Evolutionary conservation across 2,888 invertebrate species (phyloP).

Genomic region (Hoplodrina ambigua): DNA sequence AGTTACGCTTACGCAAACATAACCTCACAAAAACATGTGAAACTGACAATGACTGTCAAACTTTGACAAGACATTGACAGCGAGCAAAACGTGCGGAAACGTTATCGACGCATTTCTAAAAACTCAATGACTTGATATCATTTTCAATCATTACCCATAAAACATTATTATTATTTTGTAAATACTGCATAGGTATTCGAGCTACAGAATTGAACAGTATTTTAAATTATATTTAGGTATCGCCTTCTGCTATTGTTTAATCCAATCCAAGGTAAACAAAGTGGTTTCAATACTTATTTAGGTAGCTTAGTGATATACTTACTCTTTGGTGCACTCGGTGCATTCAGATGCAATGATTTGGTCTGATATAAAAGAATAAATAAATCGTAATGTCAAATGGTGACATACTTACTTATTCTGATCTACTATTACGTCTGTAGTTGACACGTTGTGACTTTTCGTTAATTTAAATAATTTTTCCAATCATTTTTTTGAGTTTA

Average conservation of each 20-base stretch:
- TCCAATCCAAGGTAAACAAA: no score
- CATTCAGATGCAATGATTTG: background rate
- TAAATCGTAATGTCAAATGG: background rate
- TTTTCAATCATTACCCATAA: no score
- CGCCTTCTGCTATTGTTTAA: no score
- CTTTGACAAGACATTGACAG: conserved; percentile 1
- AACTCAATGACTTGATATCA: no score
- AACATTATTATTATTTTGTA: no score
- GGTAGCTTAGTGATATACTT: no score
- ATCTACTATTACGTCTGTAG: background rate
- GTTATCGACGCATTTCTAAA: background rate
- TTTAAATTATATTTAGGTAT: no score
- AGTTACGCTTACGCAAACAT: conserved; percentile 66
- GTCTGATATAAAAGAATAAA: conserved; percentile 19
- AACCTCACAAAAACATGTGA: conserved; percentile 67
- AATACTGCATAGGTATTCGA: no score
- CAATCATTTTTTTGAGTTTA: background rate
- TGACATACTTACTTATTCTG: conserved; percentile 14
- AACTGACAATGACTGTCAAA: conserved; percentile 31
- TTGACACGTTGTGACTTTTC: background rate
- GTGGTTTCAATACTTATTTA: no score
- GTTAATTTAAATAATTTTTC: background rate
- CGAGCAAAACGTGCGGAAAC: conserved; percentile 11
- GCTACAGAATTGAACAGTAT: no score
- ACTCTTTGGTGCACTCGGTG: background rate